Evolutionary conservation across 2,797 vertebrate genomes (phyloP).

Genomic region (Oreochromis mossambicus): DNA sequence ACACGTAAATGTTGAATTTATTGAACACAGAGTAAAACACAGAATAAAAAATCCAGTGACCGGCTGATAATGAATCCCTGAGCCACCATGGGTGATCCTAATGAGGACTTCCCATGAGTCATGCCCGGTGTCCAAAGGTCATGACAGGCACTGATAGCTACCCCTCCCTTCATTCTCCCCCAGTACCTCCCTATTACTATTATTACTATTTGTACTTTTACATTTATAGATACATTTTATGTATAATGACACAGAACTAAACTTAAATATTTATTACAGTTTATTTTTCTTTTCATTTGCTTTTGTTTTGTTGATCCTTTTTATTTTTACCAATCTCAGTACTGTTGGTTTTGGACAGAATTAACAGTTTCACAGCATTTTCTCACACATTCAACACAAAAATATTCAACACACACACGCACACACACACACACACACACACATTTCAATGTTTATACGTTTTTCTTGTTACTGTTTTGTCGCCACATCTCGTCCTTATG

Average conservation of each 20-base stretch:
- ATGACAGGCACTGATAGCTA: neutral
- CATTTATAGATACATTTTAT: neutral
- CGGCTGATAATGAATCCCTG: rapidly evolving
- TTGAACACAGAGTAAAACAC: neutral
- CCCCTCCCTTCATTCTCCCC: rapidly evolving
- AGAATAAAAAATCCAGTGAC: neutral
- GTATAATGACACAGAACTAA: neutral
- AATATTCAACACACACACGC: neutral
- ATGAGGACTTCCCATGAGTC: rapidly evolving
- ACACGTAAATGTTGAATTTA: neutral
- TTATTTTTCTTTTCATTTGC: neutral
- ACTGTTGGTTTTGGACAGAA: neutral
- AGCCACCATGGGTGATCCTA: neutral
- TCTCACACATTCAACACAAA: neutral
- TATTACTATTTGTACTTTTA: neutral
- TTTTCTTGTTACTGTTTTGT: neutral
- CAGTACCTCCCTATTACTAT: neutral
- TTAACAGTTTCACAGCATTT: neutral
- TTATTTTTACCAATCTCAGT: neutral
- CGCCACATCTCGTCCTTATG: neutral
- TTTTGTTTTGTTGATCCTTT: neutral
- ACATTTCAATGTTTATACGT: neutral
- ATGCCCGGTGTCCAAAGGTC: neutral
- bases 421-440: neutral
- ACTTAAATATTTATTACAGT: neutral